Conservation (phyloP, 2,888 invertebrate species). For the Idaea biselata region DNA sequence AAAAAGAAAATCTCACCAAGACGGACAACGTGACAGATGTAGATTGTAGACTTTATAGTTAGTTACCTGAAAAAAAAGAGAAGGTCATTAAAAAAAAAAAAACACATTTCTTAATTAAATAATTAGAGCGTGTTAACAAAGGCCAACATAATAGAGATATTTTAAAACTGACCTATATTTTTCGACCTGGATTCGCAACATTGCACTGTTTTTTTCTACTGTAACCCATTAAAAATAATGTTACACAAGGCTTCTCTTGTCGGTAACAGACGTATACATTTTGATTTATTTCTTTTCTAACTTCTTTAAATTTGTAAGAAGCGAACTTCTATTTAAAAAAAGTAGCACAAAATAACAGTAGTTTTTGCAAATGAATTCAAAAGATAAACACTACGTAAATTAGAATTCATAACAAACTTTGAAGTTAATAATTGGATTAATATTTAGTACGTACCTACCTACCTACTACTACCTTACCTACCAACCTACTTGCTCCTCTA, state of each 20-base stretch:
- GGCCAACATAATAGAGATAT: conserved; percentile 60
- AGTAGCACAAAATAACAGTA: conserved; percentile 23
- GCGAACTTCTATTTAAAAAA: conserved; percentile 28
- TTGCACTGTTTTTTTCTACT: conserved; percentile 59
- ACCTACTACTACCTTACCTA: too few species aligned
- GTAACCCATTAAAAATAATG: conserved; percentile 59
- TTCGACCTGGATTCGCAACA: conserved; percentile 73
- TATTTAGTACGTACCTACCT: background rate
- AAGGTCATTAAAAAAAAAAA: conserved; percentile 45
- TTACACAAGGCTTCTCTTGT: conserved; percentile 67
- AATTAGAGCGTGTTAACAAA: conserved; percentile 75
- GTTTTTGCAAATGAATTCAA: conserved; percentile 21
- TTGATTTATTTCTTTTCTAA: conserved; percentile 44
- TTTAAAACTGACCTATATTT: conserved; percentile 67
- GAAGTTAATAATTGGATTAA: background rate
- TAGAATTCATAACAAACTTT: conserved; percentile 2
- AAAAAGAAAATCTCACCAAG: conserved; percentile 20
- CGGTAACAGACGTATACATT: conserved; percentile 48
- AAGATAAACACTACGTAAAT: conserved; percentile 18
- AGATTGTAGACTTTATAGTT: conserved; percentile 29
- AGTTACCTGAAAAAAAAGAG: conserved; percentile 66
- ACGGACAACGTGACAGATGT: conserved; percentile 24
- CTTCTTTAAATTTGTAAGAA: conserved; percentile 47
- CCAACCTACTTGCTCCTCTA: background rate
- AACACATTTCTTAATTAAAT: conserved; percentile 44